Evolutionary conservation across 2,797 vertebrate species (phyloP).

Genomic region (Ptychobarbus kaznakovi): DNA sequence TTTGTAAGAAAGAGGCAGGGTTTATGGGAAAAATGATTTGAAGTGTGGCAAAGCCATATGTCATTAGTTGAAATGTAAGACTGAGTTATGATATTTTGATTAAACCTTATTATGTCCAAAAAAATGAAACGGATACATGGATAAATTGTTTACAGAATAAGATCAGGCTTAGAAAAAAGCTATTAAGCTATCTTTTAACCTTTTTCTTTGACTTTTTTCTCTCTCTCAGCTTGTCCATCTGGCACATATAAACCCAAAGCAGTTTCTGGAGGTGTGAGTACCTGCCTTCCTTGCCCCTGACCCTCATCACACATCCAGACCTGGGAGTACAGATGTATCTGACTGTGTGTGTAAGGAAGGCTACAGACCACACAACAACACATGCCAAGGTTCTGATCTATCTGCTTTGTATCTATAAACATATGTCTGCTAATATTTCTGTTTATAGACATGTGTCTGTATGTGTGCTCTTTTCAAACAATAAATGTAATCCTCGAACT

Average conservation of each 20-base stretch:
- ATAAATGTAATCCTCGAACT: constrained; percentile 5
- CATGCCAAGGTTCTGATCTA: constrained; percentile 83
- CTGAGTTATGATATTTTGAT: background rate
- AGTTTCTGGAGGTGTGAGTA: constrained; percentile 87
- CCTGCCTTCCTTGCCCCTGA: constrained; percentile 87
- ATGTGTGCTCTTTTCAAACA: background rate
- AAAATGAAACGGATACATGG: background rate
- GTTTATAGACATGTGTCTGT: constrained; percentile 18
- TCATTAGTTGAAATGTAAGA: no score
- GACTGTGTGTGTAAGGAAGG: constrained; percentile 90
- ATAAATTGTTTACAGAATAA: background rate
- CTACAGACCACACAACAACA: constrained; percentile 79
- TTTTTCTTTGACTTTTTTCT: constrained; percentile 6
- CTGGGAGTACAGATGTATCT: constrained; percentile 85
- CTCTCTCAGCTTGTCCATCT: constrained; percentile 86
- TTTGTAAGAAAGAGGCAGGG: background rate
- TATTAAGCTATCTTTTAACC: background rate
- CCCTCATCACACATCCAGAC: constrained; percentile 87
- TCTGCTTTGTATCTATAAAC: constrained; percentile 4
- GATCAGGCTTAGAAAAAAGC: background rate
- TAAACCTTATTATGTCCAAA: background rate
- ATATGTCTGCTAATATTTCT: constrained; percentile 20
- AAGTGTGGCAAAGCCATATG: no score
- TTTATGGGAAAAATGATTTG: background rate
- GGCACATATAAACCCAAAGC: constrained; percentile 93